These are phyloP conservation scores for Panulirus ornatus DNA, from an alignment of 1,140 invertebrate genomes.

Conservation along the genomic window DNA sequence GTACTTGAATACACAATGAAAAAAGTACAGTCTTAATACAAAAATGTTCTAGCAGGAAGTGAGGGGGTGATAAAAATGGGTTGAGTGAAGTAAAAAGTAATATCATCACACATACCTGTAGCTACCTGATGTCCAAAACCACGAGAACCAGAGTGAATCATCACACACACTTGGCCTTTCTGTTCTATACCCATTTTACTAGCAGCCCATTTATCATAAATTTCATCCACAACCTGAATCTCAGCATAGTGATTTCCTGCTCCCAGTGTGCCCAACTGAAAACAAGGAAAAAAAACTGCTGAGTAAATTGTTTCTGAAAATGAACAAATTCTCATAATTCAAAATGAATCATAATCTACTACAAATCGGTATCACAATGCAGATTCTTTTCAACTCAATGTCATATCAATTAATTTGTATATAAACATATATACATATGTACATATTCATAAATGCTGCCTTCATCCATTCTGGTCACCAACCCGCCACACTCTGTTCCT, in stretches of 20 bases:
- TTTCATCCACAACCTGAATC: constrained; percentile 98
- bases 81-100: neutral
- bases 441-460: no score
- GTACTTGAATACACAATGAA: neutral
- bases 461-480: no score
- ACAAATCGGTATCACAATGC: no score
- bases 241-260: constrained; percentile 99
- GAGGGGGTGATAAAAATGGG: neutral
- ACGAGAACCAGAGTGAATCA: constrained; percentile 99
- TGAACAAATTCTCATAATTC: no score
- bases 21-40: no score
- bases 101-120: constrained; percentile 84
- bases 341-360: no score
- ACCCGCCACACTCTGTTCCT: no score
- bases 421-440: no score
- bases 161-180: constrained; percentile 97
- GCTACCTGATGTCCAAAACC: constrained; percentile 99
- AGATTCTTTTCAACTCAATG: no score
- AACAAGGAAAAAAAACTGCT: constrained; percentile 37
- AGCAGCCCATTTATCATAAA: constrained; percentile 98
- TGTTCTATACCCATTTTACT: constrained; percentile 99
- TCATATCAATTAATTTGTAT: constrained; percentile 24
- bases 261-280: constrained; percentile 94
- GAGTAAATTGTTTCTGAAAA: no score
- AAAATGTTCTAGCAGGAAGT: no score